Percentiles rank a stretch among this genome's conserved stretches.
Conservation (phyloP, 2,888 invertebrate species). For the Lasioglossum zephyrum region DNA sequence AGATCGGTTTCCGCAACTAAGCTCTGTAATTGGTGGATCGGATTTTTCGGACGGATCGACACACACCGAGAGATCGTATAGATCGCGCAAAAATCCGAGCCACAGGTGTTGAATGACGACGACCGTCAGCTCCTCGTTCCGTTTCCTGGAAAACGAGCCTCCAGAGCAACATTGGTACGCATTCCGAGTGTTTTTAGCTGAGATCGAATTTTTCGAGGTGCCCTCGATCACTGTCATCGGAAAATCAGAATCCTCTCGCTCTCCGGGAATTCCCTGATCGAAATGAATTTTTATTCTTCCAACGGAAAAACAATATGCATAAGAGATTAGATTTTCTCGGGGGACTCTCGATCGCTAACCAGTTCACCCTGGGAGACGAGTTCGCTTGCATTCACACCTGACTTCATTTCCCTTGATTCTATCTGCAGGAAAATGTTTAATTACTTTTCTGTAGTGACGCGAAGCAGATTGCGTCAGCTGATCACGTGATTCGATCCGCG, state of each 20-base stretch:
- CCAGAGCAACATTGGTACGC: background rate
- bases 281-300: background rate
- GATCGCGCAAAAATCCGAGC: background rate
- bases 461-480: background rate
- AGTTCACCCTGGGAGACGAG: slow-evolving; percentile 5
- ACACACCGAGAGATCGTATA: background rate
- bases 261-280: background rate
- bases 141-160: slow-evolving; percentile 27
- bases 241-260: background rate
- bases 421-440: background rate
- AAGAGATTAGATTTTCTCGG: background rate
- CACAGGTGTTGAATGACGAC: slow-evolving; percentile 26
- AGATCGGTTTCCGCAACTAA: background rate
- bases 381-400: background rate
- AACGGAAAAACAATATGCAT: background rate
- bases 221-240: background rate
- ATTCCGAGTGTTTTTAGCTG: background rate
- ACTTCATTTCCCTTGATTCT: background rate
- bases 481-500: background rate
- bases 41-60: slow-evolving; percentile 2
- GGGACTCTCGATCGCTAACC: background rate
- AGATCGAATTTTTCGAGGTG: background rate
- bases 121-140: slow-evolving; percentile 2
- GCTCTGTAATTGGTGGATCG: background rate
- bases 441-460: background rate